Evolutionary conservation across 37 sponge, comb jelly and placozoan genomes (phyloP).

Genomic region (Dysidea cf. avara): DNA sequence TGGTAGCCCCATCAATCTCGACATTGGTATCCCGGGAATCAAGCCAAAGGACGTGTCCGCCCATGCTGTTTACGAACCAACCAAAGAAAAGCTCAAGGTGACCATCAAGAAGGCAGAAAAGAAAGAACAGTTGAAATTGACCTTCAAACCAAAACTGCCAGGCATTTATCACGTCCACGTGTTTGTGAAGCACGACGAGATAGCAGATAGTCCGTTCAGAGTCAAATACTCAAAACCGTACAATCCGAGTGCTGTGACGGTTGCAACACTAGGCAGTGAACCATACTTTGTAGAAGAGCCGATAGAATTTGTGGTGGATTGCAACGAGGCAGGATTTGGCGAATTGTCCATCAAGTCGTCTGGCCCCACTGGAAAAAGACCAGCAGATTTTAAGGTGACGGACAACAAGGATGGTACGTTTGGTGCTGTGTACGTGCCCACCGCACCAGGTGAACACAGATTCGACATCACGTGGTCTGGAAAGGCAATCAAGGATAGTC

Average conservation of each 20-base stretch:
- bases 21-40: slow-evolving; percentile 21
- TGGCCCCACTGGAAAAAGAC: neutral
- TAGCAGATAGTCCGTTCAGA: slow-evolving; percentile 53
- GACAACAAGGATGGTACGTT: slow-evolving; percentile 15
- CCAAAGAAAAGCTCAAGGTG: slow-evolving; percentile 46
- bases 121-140: slow-evolving; percentile 49
- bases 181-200: slow-evolving; percentile 19
- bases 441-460: slow-evolving; percentile 33
- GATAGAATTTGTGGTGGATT: slow-evolving; percentile 48
- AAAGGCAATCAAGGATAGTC: slow-evolving; percentile 41
- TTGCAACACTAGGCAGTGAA: slow-evolving; percentile 5
- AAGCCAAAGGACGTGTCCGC: slow-evolving; percentile 56
- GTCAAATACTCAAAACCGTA: slow-evolving; percentile 23
- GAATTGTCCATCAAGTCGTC: slow-evolving; percentile 20
- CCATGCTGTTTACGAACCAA: slow-evolving; percentile 50
- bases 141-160: slow-evolving; percentile 47
- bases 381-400: slow-evolving; percentile 7
- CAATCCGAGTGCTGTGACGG: slow-evolving; percentile 28
- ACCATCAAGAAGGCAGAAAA: slow-evolving; percentile 39
- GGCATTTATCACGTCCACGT: slow-evolving; percentile 64
- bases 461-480: slow-evolving; percentile 59
- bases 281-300: slow-evolving; percentile 36
- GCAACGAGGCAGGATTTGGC: slow-evolving; percentile 48
- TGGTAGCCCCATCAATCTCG: slow-evolving; percentile 43
- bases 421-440: slow-evolving; percentile 5